phyloP scores from a whole-genome alignment of 2,888 invertebrate species.

The Cryptocheilus praepositus region DNA sequence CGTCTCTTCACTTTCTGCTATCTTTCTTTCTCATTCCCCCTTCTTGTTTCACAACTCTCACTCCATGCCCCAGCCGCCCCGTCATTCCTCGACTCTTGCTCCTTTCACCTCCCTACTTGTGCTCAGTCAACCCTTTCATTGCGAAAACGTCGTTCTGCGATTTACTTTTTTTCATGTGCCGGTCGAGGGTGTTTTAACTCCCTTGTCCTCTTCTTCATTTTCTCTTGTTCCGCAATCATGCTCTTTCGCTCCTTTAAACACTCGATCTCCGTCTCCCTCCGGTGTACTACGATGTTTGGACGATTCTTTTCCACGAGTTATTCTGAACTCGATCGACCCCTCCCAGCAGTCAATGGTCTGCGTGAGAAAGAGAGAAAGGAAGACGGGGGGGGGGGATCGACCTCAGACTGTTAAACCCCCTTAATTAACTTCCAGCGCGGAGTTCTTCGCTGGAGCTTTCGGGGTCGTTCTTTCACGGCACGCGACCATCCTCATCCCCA shows the following conservation, averaged over 20 bases:
- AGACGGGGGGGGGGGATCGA: constrained; percentile 14
- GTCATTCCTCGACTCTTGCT: constrained; percentile 45
- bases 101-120: constrained; percentile 53
- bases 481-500: not conserved
- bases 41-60: constrained; percentile 2
- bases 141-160: constrained; percentile 63
- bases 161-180: constrained; percentile 44
- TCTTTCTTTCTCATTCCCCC: constrained; percentile 27
- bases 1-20: constrained; percentile 21
- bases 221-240: constrained; percentile 8
- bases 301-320: constrained; percentile 1
- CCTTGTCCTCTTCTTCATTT: constrained; percentile 9
- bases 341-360: not conserved
- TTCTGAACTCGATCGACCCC: not conserved
- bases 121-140: constrained; percentile 60
- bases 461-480: constrained; percentile 16
- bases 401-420: constrained; percentile 50
- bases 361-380: not conserved
- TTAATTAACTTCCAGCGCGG: constrained; percentile 43
- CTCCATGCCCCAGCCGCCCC: constrained; percentile 14
- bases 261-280: constrained; percentile 28
- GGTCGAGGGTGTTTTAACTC: constrained; percentile 24
- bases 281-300: not conserved
- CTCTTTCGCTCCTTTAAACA: constrained; percentile 32
- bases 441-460: constrained; percentile 26